A percentile compares a stretch with the other conserved stretches of the same genome.
phyloP scores from a whole-genome alignment of 2,113 vertebrate genomes.

The Lanius ludovicianus region DNA sequence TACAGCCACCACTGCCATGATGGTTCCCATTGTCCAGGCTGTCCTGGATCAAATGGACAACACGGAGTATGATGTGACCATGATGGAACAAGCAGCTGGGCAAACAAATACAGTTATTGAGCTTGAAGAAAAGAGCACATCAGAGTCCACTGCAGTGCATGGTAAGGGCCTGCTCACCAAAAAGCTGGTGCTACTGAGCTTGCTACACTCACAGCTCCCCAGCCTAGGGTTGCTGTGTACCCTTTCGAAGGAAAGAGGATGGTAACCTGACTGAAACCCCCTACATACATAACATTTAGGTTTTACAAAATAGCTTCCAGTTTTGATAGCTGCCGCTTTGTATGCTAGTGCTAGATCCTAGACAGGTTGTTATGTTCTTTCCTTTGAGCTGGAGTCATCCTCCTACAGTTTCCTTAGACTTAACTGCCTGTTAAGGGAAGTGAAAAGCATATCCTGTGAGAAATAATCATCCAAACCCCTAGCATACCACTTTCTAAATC shows the following conservation, averaged over 20 bases:
- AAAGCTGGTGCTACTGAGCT: not conserved
- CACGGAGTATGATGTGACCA: slow-evolving; percentile 33
- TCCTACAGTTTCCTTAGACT: not conserved
- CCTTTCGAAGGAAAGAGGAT: not conserved
- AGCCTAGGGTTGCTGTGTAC: not conserved
- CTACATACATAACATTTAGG: not conserved
- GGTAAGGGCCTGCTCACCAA: slow-evolving; percentile 19
- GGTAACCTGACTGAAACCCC: not conserved
- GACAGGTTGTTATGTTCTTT: not conserved
- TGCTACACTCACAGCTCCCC: not conserved
- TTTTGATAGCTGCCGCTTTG: not conserved
- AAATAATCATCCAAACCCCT: not conserved
- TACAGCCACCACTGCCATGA: slow-evolving; percentile 96
- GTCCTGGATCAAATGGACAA: slow-evolving; percentile 85
- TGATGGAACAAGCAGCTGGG: not conserved
- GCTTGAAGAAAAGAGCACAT: slow-evolving; percentile 52
- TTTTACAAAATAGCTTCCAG: not conserved
- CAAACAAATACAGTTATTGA: slow-evolving; percentile 44
- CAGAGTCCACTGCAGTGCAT: not conserved
- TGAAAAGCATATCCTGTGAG: not conserved
- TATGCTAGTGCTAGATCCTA: not conserved
- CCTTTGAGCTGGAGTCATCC: not conserved
- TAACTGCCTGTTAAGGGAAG: not conserved
- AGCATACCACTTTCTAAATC: not conserved
- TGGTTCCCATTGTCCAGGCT: slow-evolving; percentile 94